Evolutionary conservation across 2,888 invertebrate genomes (phyloP).

Genomic region (Sicus ferrugineus): DNA sequence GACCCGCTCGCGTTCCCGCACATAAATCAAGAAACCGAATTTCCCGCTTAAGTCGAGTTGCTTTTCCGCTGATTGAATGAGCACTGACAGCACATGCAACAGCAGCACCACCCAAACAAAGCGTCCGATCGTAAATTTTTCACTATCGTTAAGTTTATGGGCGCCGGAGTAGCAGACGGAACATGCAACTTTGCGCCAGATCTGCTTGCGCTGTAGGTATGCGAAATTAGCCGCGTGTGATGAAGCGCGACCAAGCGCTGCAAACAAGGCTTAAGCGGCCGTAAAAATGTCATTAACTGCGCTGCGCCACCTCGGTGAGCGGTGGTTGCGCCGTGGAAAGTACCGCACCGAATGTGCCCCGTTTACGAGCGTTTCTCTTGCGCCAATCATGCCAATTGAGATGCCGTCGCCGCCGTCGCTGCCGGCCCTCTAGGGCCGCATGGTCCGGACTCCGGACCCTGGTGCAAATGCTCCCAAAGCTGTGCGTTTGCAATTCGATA

Average conservation of each 20-base stretch:
- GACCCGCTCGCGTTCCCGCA: not conserved
- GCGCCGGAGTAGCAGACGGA: slow-evolving; percentile 44
- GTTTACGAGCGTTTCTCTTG: slow-evolving; percentile 7
- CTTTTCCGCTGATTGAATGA: slow-evolving; percentile 7
- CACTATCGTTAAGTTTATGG: slow-evolving; percentile 43
- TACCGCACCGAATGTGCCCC: not conserved
- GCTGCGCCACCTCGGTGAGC: not conserved
- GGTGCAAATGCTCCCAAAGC: not conserved
- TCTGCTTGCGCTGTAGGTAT: slow-evolving; percentile 4
- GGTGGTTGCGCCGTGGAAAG: not conserved
- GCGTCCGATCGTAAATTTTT: slow-evolving; percentile 38
- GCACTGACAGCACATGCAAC: slow-evolving; percentile 10
- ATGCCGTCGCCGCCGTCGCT: too few relatives aligned
- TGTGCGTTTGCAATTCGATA: slow-evolving; percentile 47
- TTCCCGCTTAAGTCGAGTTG: slow-evolving; percentile 6
- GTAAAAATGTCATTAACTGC: slow-evolving; percentile 24
- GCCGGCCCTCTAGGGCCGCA: not conserved
- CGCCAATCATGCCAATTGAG: too few relatives aligned
- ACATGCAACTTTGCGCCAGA: slow-evolving; percentile 28
- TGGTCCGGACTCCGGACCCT: slow-evolving; percentile 22
- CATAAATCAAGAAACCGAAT: slow-evolving; percentile 6
- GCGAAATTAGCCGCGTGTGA: slow-evolving; percentile 22
- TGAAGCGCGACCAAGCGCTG: slow-evolving; percentile 18
- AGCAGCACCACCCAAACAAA: slow-evolving; percentile 31
- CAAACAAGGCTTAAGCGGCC: not conserved